Evolutionary conservation across 2,113 vertebrate genomes (phyloP), one percentile per base, ranked within the genome.

Genomic region (Spermophilus dauricus): DNA sequence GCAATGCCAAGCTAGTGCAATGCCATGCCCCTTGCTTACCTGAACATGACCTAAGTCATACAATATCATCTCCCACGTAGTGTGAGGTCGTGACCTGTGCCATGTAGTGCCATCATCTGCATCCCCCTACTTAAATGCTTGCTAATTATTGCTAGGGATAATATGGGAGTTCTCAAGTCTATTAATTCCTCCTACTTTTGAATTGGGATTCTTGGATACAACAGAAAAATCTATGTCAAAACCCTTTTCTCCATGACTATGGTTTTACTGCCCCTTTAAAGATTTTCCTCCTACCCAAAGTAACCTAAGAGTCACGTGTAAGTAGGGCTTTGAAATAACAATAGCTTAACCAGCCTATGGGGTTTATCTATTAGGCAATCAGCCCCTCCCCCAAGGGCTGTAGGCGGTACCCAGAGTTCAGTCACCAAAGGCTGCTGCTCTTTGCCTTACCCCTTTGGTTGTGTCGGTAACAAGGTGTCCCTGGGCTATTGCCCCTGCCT

Each of bases 331-430:
- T 7, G 6, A 61, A 89, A 28, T 13, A 14, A 11, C 4, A 4
- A 20, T 32, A 48, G 32, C 14, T 34, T 1, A 76, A 69, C 18
- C 37, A 84, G 37, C 85, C 95, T 92, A 92, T 96, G 26, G 69
- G 69, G 9, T 11, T 48, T 34, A 3, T 1, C 17, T 18, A 7
- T 32, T 39, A 6, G 18, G 10, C 48, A 56, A 1, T 69, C 56
- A 28, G 8, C 1, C 37, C 58, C 61, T 6, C 90, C 77, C 48
- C 45, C 58, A 76, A 18, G 34, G n/a, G 20, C 39, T 3, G 4
- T 53, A 2, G 37, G 53, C 3, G 0, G 14, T 39, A 14, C 20
- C 17, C 24, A 6, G 34, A 6, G 10, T 61, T 72, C 10, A 16
- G 73, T 67, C 8, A 10, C 22, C 0, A 10, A 26, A 39, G 13